Evolutionary conservation across 2,113 vertebrate genomes (phyloP).

Genomic region (Melanerpes aurifrons): DNA sequence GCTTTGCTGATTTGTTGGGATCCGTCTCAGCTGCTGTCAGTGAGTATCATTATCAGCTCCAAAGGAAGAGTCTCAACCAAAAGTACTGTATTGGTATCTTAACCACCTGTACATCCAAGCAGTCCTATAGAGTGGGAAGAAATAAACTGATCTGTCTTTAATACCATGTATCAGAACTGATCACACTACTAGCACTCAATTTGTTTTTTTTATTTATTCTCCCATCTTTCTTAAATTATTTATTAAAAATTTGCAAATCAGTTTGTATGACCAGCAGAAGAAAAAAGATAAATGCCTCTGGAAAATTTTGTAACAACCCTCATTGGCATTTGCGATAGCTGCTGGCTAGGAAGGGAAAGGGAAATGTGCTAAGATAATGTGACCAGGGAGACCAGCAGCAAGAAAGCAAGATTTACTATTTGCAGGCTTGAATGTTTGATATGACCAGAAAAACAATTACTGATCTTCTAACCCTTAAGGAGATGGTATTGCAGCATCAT

Average conservation of each 20-base stretch:
- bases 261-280: slow-evolving; percentile 5
- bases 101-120: neutral
- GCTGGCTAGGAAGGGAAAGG: neutral
- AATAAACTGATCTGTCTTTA: neutral
- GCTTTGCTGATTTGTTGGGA: neutral
- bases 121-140: neutral
- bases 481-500: neutral
- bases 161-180: neutral
- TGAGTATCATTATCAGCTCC: neutral
- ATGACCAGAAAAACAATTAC: slow-evolving; percentile 34
- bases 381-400: neutral
- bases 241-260: neutral
- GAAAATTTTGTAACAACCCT: slow-evolving; percentile 2
- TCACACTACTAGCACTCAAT: neutral
- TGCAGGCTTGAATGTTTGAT: slow-evolving; percentile 8
- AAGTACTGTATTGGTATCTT: neutral
- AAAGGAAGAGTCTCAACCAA: neutral
- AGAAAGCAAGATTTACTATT: neutral
- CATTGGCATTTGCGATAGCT: neutral
- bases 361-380: slow-evolving; percentile 5
- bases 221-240: neutral
- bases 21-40: neutral
- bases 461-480: neutral
- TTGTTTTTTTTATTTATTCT: neutral
- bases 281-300: neutral